These are phyloP conservation scores for Sphaerodactylus townsendi DNA, from an alignment of 2,113 vertebrate species.

Conservation along the genomic window DNA sequence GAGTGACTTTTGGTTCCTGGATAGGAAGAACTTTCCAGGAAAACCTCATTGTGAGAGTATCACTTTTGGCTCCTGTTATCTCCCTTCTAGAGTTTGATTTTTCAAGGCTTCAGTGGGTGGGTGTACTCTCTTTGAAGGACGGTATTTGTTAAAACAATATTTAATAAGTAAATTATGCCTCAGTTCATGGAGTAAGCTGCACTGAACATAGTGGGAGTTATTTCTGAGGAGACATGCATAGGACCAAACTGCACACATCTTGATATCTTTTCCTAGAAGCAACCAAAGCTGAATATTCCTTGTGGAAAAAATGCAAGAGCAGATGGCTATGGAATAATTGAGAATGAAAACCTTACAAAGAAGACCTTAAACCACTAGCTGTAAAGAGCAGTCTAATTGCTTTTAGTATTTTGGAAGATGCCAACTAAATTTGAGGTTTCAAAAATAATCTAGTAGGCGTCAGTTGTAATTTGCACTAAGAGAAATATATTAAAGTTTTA, in stretches of 20 bases:
- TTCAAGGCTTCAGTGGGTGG: not conserved
- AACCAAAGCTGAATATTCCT: not conserved
- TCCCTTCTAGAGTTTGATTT: not conserved
- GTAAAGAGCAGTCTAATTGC: not conserved
- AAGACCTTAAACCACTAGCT: not conserved
- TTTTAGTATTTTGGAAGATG: not conserved
- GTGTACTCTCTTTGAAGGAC: not conserved
- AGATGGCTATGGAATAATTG: not conserved
- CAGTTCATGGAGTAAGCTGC: not conserved
- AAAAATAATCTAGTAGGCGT: constrained; percentile 12
- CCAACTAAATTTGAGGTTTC: constrained; percentile 5
- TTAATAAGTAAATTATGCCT: not conserved
- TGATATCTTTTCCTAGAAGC: not conserved
- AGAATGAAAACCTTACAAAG: not conserved
- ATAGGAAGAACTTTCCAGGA: not conserved
- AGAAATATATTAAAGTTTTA: constrained; percentile 17
- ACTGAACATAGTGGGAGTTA: not conserved
- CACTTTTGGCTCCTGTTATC: not conserved
- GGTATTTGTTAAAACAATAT: not conserved
- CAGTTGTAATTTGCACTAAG: constrained; percentile 20
- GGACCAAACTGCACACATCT: not conserved
- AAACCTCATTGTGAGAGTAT: not conserved
- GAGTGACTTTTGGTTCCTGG: not conserved
- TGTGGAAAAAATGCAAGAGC: not conserved
- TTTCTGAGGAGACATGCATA: not conserved